These are phyloP conservation scores for Augochlora pura DNA, from an alignment of 1,140 invertebrate genomes.

Conservation along the genomic window DNA sequence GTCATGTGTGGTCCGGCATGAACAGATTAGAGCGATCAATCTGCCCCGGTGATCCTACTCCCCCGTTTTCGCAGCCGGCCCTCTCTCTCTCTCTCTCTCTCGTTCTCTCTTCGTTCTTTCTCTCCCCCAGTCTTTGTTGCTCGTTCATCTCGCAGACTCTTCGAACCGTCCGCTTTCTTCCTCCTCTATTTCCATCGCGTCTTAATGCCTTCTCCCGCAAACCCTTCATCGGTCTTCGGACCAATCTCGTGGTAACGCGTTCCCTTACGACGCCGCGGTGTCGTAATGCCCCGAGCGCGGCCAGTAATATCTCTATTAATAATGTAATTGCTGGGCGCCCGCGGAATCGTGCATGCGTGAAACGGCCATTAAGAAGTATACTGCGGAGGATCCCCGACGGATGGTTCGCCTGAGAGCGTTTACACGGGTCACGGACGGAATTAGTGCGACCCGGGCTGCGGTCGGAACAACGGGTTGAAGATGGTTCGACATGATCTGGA, in stretches of 20 bases:
- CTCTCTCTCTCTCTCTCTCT: neutral
- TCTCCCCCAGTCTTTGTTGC: neutral
- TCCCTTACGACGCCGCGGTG: conserved; percentile 59
- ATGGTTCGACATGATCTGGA: neutral
- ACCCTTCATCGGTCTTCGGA: conserved; percentile 11
- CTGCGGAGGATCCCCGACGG: conserved; percentile 12
- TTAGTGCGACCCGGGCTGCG: conserved; percentile 16
- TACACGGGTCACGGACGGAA: conserved; percentile 66
- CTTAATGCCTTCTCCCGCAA: conserved; percentile 44
- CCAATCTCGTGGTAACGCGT: conserved; percentile 53
- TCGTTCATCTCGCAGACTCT: neutral
- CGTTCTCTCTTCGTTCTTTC: neutral
- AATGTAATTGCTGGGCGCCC: conserved; percentile 70
- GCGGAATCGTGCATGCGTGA: conserved; percentile 65
- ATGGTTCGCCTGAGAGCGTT: conserved; percentile 55
- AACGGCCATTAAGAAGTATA: conserved; percentile 62
- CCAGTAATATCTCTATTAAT: conserved; percentile 74
- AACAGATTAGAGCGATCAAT: conserved; percentile 72
- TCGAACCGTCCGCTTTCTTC: neutral
- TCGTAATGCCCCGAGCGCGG: conserved; percentile 64
- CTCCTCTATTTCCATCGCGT: conserved; percentile 7
- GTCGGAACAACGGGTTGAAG: neutral
- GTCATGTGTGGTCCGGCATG: conserved; percentile 68
- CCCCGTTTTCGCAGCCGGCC: conserved; percentile 11
- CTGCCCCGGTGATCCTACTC: conserved; percentile 54